Evolutionary conservation across 2,888 invertebrate species (phyloP), one percentile per base, ranked within the genome.

Genomic region (Atrina japonica): DNA sequence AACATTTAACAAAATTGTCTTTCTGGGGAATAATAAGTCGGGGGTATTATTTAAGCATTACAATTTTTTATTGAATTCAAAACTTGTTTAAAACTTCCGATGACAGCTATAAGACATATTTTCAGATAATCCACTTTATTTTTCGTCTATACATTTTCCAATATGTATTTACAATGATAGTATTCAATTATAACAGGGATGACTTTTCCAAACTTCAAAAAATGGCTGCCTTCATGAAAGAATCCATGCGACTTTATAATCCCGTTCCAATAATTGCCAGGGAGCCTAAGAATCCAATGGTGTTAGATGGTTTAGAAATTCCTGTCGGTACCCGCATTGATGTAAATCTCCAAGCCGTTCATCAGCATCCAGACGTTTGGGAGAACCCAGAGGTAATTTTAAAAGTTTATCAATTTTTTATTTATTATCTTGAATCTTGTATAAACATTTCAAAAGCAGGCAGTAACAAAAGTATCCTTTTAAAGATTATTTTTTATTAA

Each of bases 171-270:
- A 16, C 9, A n/a, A 1, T n/a, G 9, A 29, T 18, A 29, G 2
- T 35, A 56, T 5, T 5, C 40, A 30, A 18, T 18, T n/a, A 35
- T 3, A n/a, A 11, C 23, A 76, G 78, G 77, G 81, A 83, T 7
- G 74, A 76, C 47, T 53, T 85, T 2, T 77, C 79, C 41, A 75
- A 80, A 61, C 41, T 86, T 52, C 66, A 75, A 14, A 83, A 78
- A 52, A 74, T 77, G 11, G 65, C 64, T 30, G 75, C 78, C 60
- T 78, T 81, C 58, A 77, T 86, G 50, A 80, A 84, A 29, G 86
- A 86, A 65, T 82, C 82, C 16, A 80, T 85, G 75, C 65, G 87
- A 29, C 60, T 87, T 45, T 82, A 79, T 52, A 84, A 86, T 14
- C 82, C 86, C 7, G 84, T 84, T 0, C 78, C 83, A 1, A 76